Percentiles rank a stretch among this genome's conserved stretches.
Conservation (phyloP, 2,797 vertebrate species). For the Corythornis leucogaster region DNA sequence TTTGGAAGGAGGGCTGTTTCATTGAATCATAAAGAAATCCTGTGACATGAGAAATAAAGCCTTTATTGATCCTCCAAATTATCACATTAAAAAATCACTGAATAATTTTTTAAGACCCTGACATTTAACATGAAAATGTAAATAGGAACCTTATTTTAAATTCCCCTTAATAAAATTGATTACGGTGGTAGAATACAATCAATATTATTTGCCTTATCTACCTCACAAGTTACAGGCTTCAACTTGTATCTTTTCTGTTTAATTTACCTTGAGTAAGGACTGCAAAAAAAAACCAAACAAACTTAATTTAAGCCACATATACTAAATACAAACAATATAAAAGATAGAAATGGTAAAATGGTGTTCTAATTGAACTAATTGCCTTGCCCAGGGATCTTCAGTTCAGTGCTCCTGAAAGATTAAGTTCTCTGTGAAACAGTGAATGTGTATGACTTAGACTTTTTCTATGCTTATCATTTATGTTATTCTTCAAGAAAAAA, state of each 20-base stretch:
- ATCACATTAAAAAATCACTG: slow-evolving; percentile 56
- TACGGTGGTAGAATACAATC: slow-evolving; percentile 81
- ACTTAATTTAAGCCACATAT: slow-evolving; percentile 60
- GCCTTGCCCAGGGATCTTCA: slow-evolving; percentile 52
- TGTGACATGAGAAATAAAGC: not conserved
- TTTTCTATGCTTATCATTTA: not conserved
- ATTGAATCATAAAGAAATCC: not conserved
- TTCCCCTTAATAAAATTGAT: slow-evolving; percentile 82
- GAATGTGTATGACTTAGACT: not conserved
- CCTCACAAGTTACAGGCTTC: slow-evolving; percentile 70
- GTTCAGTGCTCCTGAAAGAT: not conserved
- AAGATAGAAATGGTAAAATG: slow-evolving; percentile 12
- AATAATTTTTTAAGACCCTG: slow-evolving; percentile 65
- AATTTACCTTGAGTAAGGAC: slow-evolving; percentile 81
- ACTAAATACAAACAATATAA: slow-evolving; percentile 69
- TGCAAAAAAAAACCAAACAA: slow-evolving; percentile 69
- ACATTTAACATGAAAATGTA: slow-evolving; percentile 76
- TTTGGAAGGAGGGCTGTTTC: not conserved
- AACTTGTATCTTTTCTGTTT: slow-evolving; percentile 73
- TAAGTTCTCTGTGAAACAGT: slow-evolving; percentile 16
- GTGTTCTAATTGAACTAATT: slow-evolving; percentile 67
- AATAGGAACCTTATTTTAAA: slow-evolving; percentile 78
- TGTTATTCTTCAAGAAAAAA: not conserved
- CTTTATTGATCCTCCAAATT: slow-evolving; percentile 18
- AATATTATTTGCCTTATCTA: slow-evolving; percentile 76